phyloP scores from a whole-genome alignment of 92 coral and sea anemone genomes.

The Pocillopora grandis region DNA sequence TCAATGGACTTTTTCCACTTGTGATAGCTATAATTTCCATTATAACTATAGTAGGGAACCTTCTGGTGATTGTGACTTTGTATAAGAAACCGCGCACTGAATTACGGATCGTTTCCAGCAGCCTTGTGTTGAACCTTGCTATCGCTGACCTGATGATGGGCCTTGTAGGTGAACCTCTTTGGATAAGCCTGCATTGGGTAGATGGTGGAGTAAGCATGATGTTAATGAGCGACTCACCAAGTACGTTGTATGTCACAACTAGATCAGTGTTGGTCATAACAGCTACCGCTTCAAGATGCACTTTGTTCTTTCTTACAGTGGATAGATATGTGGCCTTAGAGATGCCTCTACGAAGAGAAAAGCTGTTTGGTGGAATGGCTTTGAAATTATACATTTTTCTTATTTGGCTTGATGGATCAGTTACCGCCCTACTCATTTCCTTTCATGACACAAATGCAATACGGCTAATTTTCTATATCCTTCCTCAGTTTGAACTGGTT shows the following conservation, averaged over 20 bases:
- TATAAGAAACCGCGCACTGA: conserved; percentile 51
- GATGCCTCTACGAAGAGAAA: conserved; percentile 35
- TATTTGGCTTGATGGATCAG: conserved; percentile 45
- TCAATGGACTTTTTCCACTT: conserved; percentile 9
- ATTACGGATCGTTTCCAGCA: conserved; percentile 55
- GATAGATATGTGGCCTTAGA: conserved; percentile 60
- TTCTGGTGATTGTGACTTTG: conserved; percentile 40
- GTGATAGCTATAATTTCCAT: conserved; percentile 9
- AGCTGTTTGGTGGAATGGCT: conserved; percentile 12
- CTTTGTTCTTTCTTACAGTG: conserved; percentile 49
- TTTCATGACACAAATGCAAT: neutral
- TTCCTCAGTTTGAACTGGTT: conserved; percentile 34
- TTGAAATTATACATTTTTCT: conserved; percentile 32
- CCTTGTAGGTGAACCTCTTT: conserved; percentile 46
- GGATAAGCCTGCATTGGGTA: conserved; percentile 18
- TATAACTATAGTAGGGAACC: conserved; percentile 45
- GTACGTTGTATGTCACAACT: no score
- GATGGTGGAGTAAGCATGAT: conserved; percentile 24
- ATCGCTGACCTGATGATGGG: conserved; percentile 57
- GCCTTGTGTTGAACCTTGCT: conserved; percentile 58
- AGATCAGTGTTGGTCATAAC: conserved; percentile 15
- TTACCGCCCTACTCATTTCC: neutral
- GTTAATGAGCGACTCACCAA: neutral
- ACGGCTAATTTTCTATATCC: neutral
- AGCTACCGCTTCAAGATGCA: conserved; percentile 41